Base-by-base conservation (phyloP, 1,140 invertebrate species). In the Pantala flavescens region DNA sequence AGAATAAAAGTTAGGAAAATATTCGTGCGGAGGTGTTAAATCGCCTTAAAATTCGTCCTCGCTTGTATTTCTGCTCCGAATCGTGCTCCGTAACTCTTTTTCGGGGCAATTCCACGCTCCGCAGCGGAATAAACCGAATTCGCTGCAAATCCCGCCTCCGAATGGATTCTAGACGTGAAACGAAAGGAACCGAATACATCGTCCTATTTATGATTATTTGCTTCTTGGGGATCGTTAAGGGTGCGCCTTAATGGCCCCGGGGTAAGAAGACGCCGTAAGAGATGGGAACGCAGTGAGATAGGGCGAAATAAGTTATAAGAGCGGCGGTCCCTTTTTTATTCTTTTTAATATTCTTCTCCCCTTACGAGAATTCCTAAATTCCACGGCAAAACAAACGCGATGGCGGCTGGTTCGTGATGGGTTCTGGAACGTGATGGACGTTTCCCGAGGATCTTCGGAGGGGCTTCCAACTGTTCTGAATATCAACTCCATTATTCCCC, bases 311-410 rank as follows among this genome's bases (percentile, higher is more conserved):
- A 63, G 49, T 63, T 63, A 63, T 63, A 19, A 16, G 49, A 63
- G n/a, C 3, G 12, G n/a, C 12, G 49, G n/a, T 63, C 16, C 49
- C 16, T 63, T 63, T 49, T 63, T 63, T 63, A 63, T 63, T 63
- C 49, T 63, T 63, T 63, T 63, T 63, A 63, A 63, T 63, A 63
- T 63, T 63, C 49, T 63, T 63, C n/a, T 63, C 16, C 49, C 49
- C 49, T 63, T 21, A 12, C 3, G 16, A 16, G 49, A 7, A 63
- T 21, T 21, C 49, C 49, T 63, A 63, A 63, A 63, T 63, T 63
- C 49, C 49, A 63, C 49, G n/a, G 12, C 49, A 63, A 63, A 63
- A 63, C 49, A 63, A 63, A 63, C 49, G 49, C 49, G 49, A 36
- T 36, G 28, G 28, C 28, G 28, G 28, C 28, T 36, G 28, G 28